Evolutionary conservation across 2,888 invertebrate genomes (phyloP).

Genomic region (Vannuccia rotundouncinata): DNA sequence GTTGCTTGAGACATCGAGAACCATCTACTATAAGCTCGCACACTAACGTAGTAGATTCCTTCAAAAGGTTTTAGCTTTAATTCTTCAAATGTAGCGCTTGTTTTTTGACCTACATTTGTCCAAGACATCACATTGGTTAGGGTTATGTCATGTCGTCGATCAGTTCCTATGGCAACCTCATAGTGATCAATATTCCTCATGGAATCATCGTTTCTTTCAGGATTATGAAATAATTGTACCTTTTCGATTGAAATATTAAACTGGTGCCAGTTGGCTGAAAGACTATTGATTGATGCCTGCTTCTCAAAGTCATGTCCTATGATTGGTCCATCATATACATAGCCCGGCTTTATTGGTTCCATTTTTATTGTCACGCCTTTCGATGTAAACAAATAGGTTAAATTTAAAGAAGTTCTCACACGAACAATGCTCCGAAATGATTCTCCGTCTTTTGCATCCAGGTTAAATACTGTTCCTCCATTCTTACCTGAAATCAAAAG

Average conservation of each 20-base stretch:
- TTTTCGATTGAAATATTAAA: background rate
- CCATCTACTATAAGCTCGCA: background rate
- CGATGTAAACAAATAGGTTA: background rate
- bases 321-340: slow-evolving; percentile 12
- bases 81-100: background rate
- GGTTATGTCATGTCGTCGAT: background rate
- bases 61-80: background rate
- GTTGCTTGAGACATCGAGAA: background rate
- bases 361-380: background rate
- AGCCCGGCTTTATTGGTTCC: background rate
- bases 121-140: background rate
- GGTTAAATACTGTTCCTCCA: background rate
- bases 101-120: background rate
- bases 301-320: background rate
- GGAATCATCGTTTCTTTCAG: background rate
- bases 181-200: background rate
- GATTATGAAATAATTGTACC: background rate
- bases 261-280: slow-evolving; percentile 7
- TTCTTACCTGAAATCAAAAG: background rate
- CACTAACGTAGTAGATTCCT: background rate
- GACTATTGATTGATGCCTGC: background rate
- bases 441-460: slow-evolving; percentile 7
- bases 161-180: slow-evolving; percentile 27
- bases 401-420: background rate
- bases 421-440: background rate